A percentile compares a stretch with the other conserved stretches of the same genome.
Conservation (phyloP, 2,797 vertebrate genomes). For the Aldrovandia affinis region DNA sequence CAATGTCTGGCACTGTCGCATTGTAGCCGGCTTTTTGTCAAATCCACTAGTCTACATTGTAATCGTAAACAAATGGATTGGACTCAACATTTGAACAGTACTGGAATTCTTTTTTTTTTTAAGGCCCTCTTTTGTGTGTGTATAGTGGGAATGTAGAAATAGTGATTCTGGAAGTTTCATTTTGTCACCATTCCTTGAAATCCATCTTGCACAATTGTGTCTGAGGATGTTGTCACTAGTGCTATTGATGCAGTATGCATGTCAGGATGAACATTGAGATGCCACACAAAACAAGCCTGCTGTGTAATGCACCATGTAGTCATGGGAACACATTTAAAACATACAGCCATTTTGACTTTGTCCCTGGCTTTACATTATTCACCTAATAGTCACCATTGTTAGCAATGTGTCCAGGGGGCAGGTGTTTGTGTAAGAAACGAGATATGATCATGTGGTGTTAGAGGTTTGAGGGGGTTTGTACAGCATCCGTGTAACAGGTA, state of each 20-base stretch:
- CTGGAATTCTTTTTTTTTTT: background rate
- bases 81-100: background rate
- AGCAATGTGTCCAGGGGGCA: background rate
- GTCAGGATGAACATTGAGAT: too few relatives aligned
- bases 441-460: background rate
- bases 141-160: background rate
- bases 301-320: too few relatives aligned
- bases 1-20: background rate
- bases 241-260: background rate
- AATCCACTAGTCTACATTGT: conserved; percentile 12
- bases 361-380: background rate
- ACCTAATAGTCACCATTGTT: background rate
- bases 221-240: background rate
- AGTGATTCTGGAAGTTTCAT: too few relatives aligned
- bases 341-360: too few relatives aligned
- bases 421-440: background rate
- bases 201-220: background rate
- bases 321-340: background rate
- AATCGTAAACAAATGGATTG: background rate
- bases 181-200: background rate
- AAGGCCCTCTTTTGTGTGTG: background rate
- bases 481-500: too few relatives aligned
- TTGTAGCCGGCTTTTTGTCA: conserved; percentile 9
- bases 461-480: background rate
- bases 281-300: too few relatives aligned